phyloP scores from a whole-genome alignment of 2,888 invertebrate species.

The Epirrita christyi region DNA sequence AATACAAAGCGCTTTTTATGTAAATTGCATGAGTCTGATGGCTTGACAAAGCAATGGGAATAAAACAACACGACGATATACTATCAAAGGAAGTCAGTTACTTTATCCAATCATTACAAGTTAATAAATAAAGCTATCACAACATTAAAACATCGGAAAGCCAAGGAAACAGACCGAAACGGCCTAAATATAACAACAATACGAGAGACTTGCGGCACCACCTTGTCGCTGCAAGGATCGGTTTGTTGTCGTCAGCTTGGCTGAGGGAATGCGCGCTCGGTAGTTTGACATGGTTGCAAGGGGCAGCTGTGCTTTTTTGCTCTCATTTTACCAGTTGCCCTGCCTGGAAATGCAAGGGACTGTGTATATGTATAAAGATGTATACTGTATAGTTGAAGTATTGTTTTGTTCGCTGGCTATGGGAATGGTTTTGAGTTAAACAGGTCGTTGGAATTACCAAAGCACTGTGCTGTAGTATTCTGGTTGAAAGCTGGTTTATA shows the following conservation, averaged over 20 bases:
- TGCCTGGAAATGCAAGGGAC: slow-evolving; percentile 74
- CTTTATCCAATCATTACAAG: slow-evolving; percentile 24
- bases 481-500: slow-evolving; percentile 12
- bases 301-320: slow-evolving; percentile 74
- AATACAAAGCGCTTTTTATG: too few relatives aligned
- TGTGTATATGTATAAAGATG: slow-evolving; percentile 23
- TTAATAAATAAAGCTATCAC: slow-evolving; percentile 48
- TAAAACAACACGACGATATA: neutral
- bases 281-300: slow-evolving; percentile 71
- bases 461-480: slow-evolving; percentile 1
- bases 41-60: neutral
- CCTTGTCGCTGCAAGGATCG: slow-evolving; percentile 61
- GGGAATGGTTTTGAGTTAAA: slow-evolving; percentile 59
- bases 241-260: slow-evolving; percentile 51
- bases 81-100: slow-evolving; percentile 20
- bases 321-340: slow-evolving; percentile 64
- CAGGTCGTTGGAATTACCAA: slow-evolving; percentile 40
- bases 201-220: slow-evolving; percentile 51
- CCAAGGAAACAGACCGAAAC: slow-evolving; percentile 64
- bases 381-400: slow-evolving; percentile 40
- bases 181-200: slow-evolving; percentile 73
- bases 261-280: slow-evolving; percentile 46
- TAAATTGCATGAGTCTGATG: too few relatives aligned
- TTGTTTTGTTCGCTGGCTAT: slow-evolving; percentile 64
- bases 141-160: slow-evolving; percentile 57